Evolutionary conservation across 2,113 vertebrate species (phyloP), one percentile per base, ranked within the genome.

Genomic region (Centropus unirufus): DNA sequence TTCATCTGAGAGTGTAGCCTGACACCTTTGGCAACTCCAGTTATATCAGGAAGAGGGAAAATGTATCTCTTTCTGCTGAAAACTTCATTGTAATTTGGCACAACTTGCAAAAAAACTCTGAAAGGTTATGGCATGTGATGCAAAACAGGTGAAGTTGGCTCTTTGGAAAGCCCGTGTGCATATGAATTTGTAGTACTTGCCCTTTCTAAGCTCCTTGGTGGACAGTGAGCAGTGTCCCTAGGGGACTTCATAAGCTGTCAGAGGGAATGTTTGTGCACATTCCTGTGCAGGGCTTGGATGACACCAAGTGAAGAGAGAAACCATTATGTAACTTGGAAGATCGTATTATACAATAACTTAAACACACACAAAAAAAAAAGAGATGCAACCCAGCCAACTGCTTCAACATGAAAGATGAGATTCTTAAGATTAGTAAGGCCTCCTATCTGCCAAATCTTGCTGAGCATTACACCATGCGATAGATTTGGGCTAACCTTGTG

Each of bases 361-460:
- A 63, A 84, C 22, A 77, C 34, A 91, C 9, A 3, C 26, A 30
- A 30, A 8, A 26, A 22, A 36, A 72, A 36, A 82, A 40, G 21
- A n/a, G 8, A 49, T 17, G 12, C 40, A 76, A 75, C 46, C 17
- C 74, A 75, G 89, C 92, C 85, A 96, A 87, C 36, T 34, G 49
- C 73, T 92, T 90, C 62, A 83, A 79, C 0, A 0, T 95, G 79
- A 96, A 95, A 89, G 79, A 94, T 73, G 79, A 95, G 92, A 90
- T 82, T 34, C 26, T 2, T 40, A 75, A 86, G 91, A 95, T 93
- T 88, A 85, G 66, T 32, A 51, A 87, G 36, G 18, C 42, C 47
- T 84, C 24, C 46, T 95, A 92, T 90, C 93, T 96, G 96, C 91
- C 96, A 97, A 92, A 82, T 96, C 96, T 91, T 89, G 92, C 95